Evolutionary conservation across 2,797 vertebrate species (phyloP), one percentile per base, ranked within the genome.

Genomic region (Takifugu ocellatus): DNA sequence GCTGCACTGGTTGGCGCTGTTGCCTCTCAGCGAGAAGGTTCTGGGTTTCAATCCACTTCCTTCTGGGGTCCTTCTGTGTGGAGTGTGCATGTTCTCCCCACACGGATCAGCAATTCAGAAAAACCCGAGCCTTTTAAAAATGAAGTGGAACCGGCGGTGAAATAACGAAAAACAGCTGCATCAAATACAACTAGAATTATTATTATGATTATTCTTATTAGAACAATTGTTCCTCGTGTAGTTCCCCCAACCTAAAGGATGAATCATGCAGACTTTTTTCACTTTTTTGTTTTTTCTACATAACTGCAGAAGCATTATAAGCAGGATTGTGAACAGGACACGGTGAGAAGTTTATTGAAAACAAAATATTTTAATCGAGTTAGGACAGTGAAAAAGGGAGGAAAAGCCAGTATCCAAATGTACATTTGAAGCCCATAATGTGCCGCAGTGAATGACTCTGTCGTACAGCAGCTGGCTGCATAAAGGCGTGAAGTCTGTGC

Each of bases 401-500:
- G 11, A 43, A 43, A 16, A 43, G 42, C 11, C 16, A 43, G 16
- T 6, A 49, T 7, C 6, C 6, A 49, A 49, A 44, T 17, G 3
- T 16, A n/a, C 43, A 44, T 49, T 16, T 26, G 1, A 48, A 48
- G 46, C 25, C n/a, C 43, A 44, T 26, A n/a, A 44, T 44, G 11
- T 36, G 2, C 9, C 33, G 12, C 33, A 11, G 33, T 36, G 9
- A 8, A 36, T 11, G 3, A 36, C 42, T 44, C 42, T 44, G 42
- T 44, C 5, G 12, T 39, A 6, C 36, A 39, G 12, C 36, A 12
- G 21, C 17, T 25, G 46, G 46, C 10, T 48, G 46, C 46, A 25
- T 48, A 48, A 48, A 47, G 25, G 25, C 46, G 25, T 14, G 24
- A 36, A 50, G 54, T 42, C 47, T 54, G 54, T 51, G 52, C 12